phyloP scores from a whole-genome alignment of 2,888 invertebrate species.

The Drosophila prolongata region DNA sequence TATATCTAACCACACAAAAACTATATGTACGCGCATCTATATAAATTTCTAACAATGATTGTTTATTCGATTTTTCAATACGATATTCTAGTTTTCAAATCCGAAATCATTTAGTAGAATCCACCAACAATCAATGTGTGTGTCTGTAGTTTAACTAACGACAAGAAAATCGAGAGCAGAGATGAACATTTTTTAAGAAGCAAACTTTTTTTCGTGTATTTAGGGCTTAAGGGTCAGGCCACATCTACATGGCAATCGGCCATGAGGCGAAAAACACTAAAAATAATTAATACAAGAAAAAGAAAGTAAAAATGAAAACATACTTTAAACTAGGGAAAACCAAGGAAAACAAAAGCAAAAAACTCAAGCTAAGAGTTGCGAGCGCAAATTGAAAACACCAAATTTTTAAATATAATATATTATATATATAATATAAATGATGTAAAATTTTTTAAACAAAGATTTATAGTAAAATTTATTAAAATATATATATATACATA shows the following conservation, averaged over 20 bases:
- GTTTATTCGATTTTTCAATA: slow-evolving; percentile 33
- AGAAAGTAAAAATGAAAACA: slow-evolving; percentile 15
- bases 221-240: slow-evolving; percentile 55
- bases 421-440: slow-evolving; percentile 57
- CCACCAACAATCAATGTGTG: slow-evolving; percentile 65
- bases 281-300: slow-evolving; percentile 9
- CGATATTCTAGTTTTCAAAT: slow-evolving; percentile 20
- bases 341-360: slow-evolving; percentile 25
- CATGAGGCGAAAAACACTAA: slow-evolving; percentile 22
- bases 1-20: slow-evolving; percentile 22
- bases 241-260: slow-evolving; percentile 70
- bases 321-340: slow-evolving; percentile 42
- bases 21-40: slow-evolving; percentile 13
- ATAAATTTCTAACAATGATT: slow-evolving; percentile 35
- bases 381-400: slow-evolving; percentile 70
- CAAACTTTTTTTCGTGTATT: slow-evolving; percentile 35
- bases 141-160: slow-evolving; percentile 62
- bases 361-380: slow-evolving; percentile 50
- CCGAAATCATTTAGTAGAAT: slow-evolving; percentile 46
- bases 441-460: slow-evolving; percentile 70
- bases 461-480: slow-evolving; percentile 77
- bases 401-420: slow-evolving; percentile 66
- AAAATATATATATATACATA: slow-evolving; percentile 53
- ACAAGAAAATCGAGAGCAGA: slow-evolving; percentile 4
- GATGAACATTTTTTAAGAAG: slow-evolving; percentile 24